Evolutionary conservation across 2,797 vertebrate genomes (phyloP), one percentile per base, ranked within the genome.

Genomic region (Sebastes melanostomus): DNA sequence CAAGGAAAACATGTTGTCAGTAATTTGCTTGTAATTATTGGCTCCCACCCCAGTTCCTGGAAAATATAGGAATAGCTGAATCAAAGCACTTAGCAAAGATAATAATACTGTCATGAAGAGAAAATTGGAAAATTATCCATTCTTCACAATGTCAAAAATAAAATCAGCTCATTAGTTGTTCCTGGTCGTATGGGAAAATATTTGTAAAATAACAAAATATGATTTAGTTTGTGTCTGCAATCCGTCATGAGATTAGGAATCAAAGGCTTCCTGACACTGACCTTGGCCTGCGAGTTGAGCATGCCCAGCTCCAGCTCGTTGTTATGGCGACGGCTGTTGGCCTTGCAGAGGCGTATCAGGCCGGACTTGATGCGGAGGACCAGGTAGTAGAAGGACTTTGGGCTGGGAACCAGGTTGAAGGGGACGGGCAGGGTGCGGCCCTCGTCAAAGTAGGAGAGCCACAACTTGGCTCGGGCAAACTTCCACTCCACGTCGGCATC

Each of bases 401-500:
- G 98, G 86, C 98, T 99, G 90, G 98, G 98, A 89, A 99, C 97
- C 93, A 99, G 93, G 85, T 99, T 99, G 92, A 97, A 99, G 72
- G 98, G 98, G 79, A 96, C 97, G 4, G 98, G 98, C 66, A 99
- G 94, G 8, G 98, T 99, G 75, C 98, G 96, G 56, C 98, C 98
- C 93, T 99, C 98, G 0, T 99, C 98, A 67, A 99, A 99, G 91
- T 99, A 99, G 73, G 98, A 99, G 11, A 99, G 90, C 98, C 98
- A 99, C 92, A 99, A 91, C 89, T 99, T 99, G 16, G 98, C 98
- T 52, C 98, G 96, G 36, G 98, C 98, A 90, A 99, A 99, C 91
- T 99, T 99, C 98, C 98, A 99, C 82, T 99, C 98, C 75, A 99
- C 97, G 14, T 99, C 98, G 0, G 98, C 97, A 10, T 99, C 98